phyloP scores from a whole-genome alignment of 2,113 vertebrate species.

The Protomyctophum bolini region DNA sequence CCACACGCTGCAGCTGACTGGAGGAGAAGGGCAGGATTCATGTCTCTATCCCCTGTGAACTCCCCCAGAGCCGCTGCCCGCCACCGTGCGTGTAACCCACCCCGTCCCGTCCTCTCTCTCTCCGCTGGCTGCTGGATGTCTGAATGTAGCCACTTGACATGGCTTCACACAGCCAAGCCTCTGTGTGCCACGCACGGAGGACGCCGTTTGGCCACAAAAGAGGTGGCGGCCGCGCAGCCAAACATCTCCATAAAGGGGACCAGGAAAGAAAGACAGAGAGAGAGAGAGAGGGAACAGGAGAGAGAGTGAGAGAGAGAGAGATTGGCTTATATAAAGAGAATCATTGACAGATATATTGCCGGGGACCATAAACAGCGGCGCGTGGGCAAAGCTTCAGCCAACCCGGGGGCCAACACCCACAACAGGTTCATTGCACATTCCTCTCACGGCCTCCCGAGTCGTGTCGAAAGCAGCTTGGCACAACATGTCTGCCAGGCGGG shows the following conservation, averaged over 20 bases:
- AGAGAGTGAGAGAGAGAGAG: conserved; percentile 44
- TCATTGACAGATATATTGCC: conserved; percentile 52
- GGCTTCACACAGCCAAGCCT: conserved; percentile 66
- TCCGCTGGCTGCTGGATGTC: conserved; percentile 53
- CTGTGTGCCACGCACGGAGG: conserved; percentile 65
- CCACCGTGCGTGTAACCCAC: not conserved
- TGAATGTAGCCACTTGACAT: conserved; percentile 75
- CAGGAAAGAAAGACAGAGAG: conserved; percentile 45
- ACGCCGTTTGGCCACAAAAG: conserved; percentile 55
- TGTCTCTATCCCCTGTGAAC: conserved; percentile 41
- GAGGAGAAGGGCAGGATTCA: conserved; percentile 66
- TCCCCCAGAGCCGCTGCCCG: no score
- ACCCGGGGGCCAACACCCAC: conserved; percentile 56
- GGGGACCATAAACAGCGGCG: conserved; percentile 61
- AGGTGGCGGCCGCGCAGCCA: conserved; percentile 46
- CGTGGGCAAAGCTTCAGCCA: conserved; percentile 68
- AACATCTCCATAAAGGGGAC: conserved; percentile 70
- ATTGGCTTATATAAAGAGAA: conserved; percentile 64
- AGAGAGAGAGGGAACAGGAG: conserved; percentile 15
- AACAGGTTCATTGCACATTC: conserved; percentile 57
- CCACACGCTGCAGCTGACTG: conserved; percentile 68
- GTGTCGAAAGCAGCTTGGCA: conserved; percentile 41
- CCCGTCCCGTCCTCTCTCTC: conserved; percentile 29
- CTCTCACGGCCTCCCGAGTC: conserved; percentile 48
- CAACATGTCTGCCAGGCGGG: conserved; percentile 41